A percentile compares a stretch with the other conserved stretches of the same genome.
Evolutionary conservation across 2,113 vertebrate genomes (phyloP).

Genomic region (Psittacula cyanocephala): DNA sequence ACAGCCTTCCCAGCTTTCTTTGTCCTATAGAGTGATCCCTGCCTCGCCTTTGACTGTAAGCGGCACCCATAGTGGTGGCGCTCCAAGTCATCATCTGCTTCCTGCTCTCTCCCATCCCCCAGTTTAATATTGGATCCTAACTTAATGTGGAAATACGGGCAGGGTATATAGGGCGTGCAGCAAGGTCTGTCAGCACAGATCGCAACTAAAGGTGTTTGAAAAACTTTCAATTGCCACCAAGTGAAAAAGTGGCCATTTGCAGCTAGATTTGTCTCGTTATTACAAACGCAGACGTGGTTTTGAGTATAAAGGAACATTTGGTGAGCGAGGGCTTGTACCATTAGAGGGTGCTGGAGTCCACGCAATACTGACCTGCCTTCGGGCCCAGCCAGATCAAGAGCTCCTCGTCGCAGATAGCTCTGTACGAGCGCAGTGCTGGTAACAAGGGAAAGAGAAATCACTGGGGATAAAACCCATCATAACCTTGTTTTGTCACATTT

Average conservation of each 20-base stretch:
- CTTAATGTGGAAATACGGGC: background rate
- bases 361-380: background rate
- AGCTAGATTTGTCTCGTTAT: background rate
- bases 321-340: background rate
- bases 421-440: rapidly evolving
- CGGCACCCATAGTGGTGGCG: rapidly evolving
- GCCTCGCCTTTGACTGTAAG: background rate
- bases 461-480: background rate
- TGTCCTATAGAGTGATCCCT: rapidly evolving
- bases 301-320: rapidly evolving
- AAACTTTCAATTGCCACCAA: background rate
- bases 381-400: background rate
- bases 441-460: background rate
- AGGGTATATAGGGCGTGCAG: background rate
- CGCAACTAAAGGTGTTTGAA: background rate
- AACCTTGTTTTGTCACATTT: background rate
- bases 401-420: rapidly evolving
- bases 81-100: background rate
- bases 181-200: background rate
- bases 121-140: background rate
- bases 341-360: slow-evolving; percentile 56
- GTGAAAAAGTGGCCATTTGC: background rate
- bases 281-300: background rate
- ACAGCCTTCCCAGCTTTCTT: background rate
- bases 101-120: background rate